A percentile compares a stretch with the other conserved stretches of the same genome.
phyloP scores from a whole-genome alignment of 2,888 invertebrate genomes.

The Zaprionus bogoriensis region DNA sequence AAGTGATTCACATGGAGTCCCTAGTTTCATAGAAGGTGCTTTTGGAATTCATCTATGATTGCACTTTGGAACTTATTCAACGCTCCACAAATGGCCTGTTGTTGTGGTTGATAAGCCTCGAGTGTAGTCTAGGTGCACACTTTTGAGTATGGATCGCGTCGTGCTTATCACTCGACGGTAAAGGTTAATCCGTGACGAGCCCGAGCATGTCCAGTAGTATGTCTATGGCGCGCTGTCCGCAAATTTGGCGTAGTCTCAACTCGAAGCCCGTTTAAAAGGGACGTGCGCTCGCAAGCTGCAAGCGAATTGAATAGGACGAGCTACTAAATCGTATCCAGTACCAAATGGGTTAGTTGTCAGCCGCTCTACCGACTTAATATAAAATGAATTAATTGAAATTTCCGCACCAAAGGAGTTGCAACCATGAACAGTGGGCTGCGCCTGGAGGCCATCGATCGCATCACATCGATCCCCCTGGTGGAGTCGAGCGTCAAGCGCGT shows the following conservation, averaged over 20 bases:
- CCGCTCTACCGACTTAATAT: background rate
- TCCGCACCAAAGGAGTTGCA: conserved; percentile 55
- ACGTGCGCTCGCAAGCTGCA: conserved; percentile 28
- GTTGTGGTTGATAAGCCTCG: conserved; percentile 57
- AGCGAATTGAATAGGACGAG: background rate
- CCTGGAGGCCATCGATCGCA: conserved; percentile 89
- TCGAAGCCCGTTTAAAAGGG: conserved; percentile 43
- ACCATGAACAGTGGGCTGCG: conserved; percentile 80
- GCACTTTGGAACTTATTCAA: conserved; percentile 62
- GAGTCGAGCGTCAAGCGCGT: conserved; percentile 90
- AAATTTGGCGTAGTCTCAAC: conserved; percentile 55
- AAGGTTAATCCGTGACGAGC: conserved; percentile 52
- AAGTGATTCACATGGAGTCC: conserved; percentile 55
- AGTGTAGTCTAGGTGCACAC: conserved; percentile 48
- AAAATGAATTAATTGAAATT: background rate
- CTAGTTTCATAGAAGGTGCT: conserved; percentile 29
- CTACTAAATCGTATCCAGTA: background rate
- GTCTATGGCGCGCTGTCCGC: conserved; percentile 23
- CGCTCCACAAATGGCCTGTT: conserved; percentile 52
- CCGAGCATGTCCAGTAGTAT: conserved; percentile 20
- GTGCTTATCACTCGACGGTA: conserved; percentile 49
- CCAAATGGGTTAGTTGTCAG: conserved; percentile 59
- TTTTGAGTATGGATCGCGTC: conserved; percentile 27
- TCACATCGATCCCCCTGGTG: conserved; percentile 92
- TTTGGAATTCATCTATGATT: conserved; percentile 19